Evolutionary conservation across 2,113 vertebrate genomes (phyloP), one percentile per base, ranked within the genome.

Genomic region (Elanoides forficatus): DNA sequence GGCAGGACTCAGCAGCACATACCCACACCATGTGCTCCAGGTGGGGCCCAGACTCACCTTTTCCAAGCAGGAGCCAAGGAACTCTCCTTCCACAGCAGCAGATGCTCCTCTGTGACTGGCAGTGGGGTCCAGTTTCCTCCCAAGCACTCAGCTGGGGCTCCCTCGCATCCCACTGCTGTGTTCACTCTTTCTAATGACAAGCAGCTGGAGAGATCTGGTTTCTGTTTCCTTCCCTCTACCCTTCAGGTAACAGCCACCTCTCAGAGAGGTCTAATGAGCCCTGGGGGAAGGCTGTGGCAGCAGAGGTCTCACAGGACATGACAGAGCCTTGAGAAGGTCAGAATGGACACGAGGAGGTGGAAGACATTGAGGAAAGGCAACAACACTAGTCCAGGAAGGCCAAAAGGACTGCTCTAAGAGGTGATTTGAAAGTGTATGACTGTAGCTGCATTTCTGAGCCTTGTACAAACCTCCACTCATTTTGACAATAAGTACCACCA

Each of bases 331-430:
- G 3, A 23, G 32, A 60, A 82, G 19, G 3, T 14, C 14, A 48
- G 6, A 62, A 13, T 7, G 23, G 42, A 72, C 13, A 30, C 0
- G 0, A 38, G 42, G 30, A 74, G 15, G 5, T 22, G 11, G 23
- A 45, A 68, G 18, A 29, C 30, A 7, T 0, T 9, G 62, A 92
- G 11, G 38, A 74, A 26, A 0, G 0, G 62, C 0, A 0, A 48
- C 67, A 65, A 29, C 10, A 50, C 2, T 50, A 45, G 27, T 1
- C 22, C 32, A 36, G 19, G 34, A 65, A 23, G 45, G 38, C 30
- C 76, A 48, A 20, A 36, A n/a, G 60, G 58, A 72, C 26, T 4
- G 25, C 1, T 4, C 22, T 6, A 11, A 74, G 38, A 45, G 58
- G 21, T 1, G 8, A 63, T 20, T 34, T 18, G 21, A 7, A 53